Evolutionary conservation across 2,888 invertebrate genomes (phyloP), one percentile per base, ranked within the genome.

Genomic region (Abscondita cerata): DNA sequence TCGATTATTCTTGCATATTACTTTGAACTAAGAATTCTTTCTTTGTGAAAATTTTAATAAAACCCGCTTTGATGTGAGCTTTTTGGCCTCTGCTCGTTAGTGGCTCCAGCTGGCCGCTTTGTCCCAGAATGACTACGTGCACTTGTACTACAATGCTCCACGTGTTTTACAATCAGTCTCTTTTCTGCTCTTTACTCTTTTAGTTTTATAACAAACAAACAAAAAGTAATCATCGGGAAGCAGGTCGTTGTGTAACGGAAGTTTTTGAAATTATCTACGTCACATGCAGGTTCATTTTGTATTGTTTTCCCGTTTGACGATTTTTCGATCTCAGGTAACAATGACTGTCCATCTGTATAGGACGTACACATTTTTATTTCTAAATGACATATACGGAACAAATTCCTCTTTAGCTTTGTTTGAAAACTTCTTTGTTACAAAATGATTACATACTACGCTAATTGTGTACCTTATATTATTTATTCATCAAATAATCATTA

Each of bases 51-150:
- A 66, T 75, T 76, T 75, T 76, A 75, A 75, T 75, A 75, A 75
- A 76, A 76, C 72, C 68, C 61, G 72, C 76, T 78, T 78, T 78
- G 77, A 78, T 75, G 76, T 77, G 67, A 68, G 72, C 73, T 74
- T 74, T 75, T 73, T 67, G 73, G 67, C 68, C 69, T 64, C 64
- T 69, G 74, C 75, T 78, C 77, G 76, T 77, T 76, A 77, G 78
- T 75, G 74, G 76, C 75, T 75, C 72, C 74, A 73, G 75, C 73
- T 74, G 73, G 57, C 73, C 73, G 73, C 75, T 75, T 76, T 78
- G 73, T 76, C 76, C 74, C 71, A 70, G 66, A 72, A 75, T 72
- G 74, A 75, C 75, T 75, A 70, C 73, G 73, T 76, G 75, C 75
- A 76, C 76, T 76, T 75, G 73, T 72, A 74, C 71, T 73, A 74